These are phyloP conservation scores for Apteryx owenii DNA, from an alignment of 2,113 vertebrate genomes.

Conservation along the genomic window DNA sequence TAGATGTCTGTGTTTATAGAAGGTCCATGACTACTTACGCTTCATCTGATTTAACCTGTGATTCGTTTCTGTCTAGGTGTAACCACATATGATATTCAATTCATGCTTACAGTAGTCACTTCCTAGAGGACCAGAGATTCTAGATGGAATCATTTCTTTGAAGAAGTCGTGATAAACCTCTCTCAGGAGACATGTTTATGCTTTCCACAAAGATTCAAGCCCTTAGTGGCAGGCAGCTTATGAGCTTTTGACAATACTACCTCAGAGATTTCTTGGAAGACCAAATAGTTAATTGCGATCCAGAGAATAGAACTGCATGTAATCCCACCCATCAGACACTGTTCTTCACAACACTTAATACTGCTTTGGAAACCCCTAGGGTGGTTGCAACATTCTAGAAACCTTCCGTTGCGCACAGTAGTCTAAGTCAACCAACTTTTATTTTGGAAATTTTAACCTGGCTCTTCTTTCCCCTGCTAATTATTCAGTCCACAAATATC, in stretches of 20 bases:
- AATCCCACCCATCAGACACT: background rate
- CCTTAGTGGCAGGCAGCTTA: background rate
- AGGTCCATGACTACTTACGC: background rate
- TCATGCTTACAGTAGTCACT: background rate
- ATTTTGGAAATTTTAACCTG: conserved; percentile 44
- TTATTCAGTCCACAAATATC: conserved; percentile 20
- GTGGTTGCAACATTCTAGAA: background rate
- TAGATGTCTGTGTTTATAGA: background rate
- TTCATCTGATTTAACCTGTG: background rate
- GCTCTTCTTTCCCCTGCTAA: background rate
- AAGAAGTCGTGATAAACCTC: background rate
- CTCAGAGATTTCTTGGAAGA: background rate
- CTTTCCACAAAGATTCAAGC: background rate
- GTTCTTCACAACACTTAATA: background rate
- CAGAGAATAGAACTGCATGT: background rate
- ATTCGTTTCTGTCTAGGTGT: background rate
- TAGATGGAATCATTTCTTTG: background rate
- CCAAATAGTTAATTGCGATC: background rate
- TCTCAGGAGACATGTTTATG: background rate
- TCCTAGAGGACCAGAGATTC: background rate
- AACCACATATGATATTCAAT: background rate
- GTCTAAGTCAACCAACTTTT: conserved; percentile 15
- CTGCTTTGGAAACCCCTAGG: background rate
- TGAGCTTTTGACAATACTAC: background rate
- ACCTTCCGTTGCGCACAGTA: background rate